A percentile compares a stretch with the other conserved stretches of the same genome.
Conservation (phyloP, 2,888 invertebrate genomes). For the Caenorhabditis sp. region DNA sequence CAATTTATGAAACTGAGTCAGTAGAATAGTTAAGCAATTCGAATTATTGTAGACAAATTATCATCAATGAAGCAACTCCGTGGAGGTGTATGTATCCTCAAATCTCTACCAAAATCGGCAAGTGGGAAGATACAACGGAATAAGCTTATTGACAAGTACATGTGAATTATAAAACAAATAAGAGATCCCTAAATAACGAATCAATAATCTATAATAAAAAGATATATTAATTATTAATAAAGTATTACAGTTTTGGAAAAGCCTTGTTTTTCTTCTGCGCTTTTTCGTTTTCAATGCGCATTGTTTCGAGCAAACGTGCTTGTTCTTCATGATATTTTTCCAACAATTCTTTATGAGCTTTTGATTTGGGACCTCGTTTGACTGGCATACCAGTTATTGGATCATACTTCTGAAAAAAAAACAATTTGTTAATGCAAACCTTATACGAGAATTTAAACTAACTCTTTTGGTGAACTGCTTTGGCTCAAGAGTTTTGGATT, state of each 20-base stretch:
- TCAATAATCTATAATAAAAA: no score
- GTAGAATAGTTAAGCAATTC: conserved; percentile 54
- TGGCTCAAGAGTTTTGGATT: neutral
- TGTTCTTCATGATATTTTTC: neutral
- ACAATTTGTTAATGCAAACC: neutral
- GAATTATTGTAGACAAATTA: no score
- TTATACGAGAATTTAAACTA: neutral
- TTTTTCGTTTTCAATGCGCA: neutral
- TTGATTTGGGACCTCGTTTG: neutral
- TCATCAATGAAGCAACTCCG: conserved; percentile 81
- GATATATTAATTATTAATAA: no score
- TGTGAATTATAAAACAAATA: no score
- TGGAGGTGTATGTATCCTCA: conserved; percentile 78
- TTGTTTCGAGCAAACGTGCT: neutral
- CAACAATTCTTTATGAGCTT: neutral
- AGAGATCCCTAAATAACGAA: neutral
- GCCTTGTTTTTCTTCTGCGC: neutral
- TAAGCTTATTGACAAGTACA: conserved; percentile 5
- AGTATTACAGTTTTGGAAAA: no score
- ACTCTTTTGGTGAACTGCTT: neutral
- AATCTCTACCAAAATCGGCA: conserved; percentile 79
- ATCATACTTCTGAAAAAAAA: neutral
- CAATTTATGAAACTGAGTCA: no score
- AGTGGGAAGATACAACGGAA: conserved; percentile 78
- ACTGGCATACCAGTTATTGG: neutral